Evolutionary conservation across 92 coral and sea anemone genomes (phyloP), one percentile per base, ranked within the genome.

Genomic region (Blastomussa wellsi): DNA sequence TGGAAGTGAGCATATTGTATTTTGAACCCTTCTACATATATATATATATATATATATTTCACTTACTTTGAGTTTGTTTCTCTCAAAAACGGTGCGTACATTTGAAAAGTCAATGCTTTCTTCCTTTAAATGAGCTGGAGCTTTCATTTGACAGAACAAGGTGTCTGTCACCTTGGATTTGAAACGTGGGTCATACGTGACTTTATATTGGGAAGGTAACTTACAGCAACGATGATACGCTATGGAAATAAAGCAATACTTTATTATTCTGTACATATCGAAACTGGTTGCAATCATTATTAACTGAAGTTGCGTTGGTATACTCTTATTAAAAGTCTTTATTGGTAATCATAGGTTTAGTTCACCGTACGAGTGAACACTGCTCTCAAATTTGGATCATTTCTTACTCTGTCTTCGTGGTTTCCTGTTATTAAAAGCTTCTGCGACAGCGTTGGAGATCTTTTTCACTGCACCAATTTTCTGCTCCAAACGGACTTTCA

Each of bases 91-190:
- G 3, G 87, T 83, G n/a, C 49, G 64, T 16, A 73, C 60, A 8
- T 22, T 9, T 75, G 51, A 52, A 14, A 83, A 64, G 48, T 83
- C 81, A 31, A 14, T 14, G 22, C 59, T 60, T 0, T 26, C 8
- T 74, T 59, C 51, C 24, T 9, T 29, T 11, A 57, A 22, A 57
- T 20, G 36, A 12, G 33, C 24, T 14, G 87, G 87, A 1, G 91
- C 83, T 47, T 57, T 76, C 84, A 80, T 26, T 76, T 70, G 74
- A 76, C 94, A 91, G 37, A 80, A 80, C 39, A 35, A 53, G 6
- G 76, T 84, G n/a, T 57, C 64, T 7, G 84, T 83, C 19, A 88
- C 76, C 13, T 84, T 88, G 35, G 80, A 74, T 62, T 84, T 91
- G 69, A 80, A 91, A 7, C 91, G 88, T 26, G 78, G 72, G 59